phyloP scores from a whole-genome alignment of 2,888 invertebrate genomes.

The Leptopilina drosophilae region DNA sequence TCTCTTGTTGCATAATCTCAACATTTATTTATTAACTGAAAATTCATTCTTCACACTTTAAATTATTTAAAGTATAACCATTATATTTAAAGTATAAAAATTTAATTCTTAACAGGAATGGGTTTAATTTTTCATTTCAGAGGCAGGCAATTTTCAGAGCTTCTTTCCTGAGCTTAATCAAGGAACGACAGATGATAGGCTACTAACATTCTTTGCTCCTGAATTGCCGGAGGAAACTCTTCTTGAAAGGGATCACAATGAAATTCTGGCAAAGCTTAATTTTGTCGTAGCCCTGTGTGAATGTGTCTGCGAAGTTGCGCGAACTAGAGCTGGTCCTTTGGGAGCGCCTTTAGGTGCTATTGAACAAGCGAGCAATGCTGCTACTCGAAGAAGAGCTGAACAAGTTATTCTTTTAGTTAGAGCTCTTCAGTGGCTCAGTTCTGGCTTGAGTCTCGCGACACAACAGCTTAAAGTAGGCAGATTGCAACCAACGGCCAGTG shows the following conservation, averaged over 20 bases:
- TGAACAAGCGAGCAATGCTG: conserved; percentile 72
- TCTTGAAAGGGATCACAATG: conserved; percentile 97
- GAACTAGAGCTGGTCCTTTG: conserved; percentile 87
- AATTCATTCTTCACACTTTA: too few relatives aligned
- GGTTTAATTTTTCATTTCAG: conserved; percentile 64
- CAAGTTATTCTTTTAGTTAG: conserved; percentile 92
- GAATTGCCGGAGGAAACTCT: conserved; percentile 97
- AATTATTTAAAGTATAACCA: too few relatives aligned
- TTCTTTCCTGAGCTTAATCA: conserved; percentile 76
- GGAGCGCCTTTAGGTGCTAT: conserved; percentile 79
- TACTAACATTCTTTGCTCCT: conserved; percentile 89
- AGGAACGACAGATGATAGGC: conserved; percentile 75
- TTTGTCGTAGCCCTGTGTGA: conserved; percentile 97
- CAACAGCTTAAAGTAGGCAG: conserved; percentile 90
- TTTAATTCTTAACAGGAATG: too few relatives aligned
- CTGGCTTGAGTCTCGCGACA: conserved; percentile 94
- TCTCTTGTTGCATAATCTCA: too few relatives aligned
- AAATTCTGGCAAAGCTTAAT: conserved; percentile 96
- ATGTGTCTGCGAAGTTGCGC: conserved; percentile 93
- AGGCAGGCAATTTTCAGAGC: conserved; percentile 78
- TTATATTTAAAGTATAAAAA: too few relatives aligned
- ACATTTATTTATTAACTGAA: too few relatives aligned
- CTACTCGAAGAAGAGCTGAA: conserved; percentile 81
- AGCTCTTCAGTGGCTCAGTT: conserved; percentile 95
- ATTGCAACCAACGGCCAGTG: conserved; percentile 93